A percentile compares a stretch with the other conserved stretches of the same genome.
Conservation (phyloP, 2,888 invertebrate genomes). For the Netelia fuscicornis region DNA sequence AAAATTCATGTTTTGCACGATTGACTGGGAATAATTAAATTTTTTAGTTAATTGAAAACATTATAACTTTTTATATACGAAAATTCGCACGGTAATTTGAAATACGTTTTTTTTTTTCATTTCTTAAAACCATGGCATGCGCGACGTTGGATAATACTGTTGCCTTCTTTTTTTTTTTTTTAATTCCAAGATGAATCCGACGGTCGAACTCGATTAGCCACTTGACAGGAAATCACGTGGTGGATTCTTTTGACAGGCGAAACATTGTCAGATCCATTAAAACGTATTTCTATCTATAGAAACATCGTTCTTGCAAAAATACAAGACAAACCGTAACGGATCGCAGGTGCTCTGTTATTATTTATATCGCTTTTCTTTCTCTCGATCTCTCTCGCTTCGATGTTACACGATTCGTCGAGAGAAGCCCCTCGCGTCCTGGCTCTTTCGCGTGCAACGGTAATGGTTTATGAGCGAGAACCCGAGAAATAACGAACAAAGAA, state of each 20-base stretch:
- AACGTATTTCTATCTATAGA: not conserved
- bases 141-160: not conserved
- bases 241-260: conserved; percentile 37
- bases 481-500: conserved; percentile 14
- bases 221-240: conserved; percentile 36
- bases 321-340: conserved; percentile 43
- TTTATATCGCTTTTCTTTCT: conserved; percentile 17
- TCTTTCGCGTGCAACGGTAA: conserved; percentile 9
- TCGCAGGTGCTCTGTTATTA: conserved; percentile 52
- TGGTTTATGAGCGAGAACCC: conserved; percentile 24
- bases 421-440: not conserved
- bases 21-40: too few relatives aligned
- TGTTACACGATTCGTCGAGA: conserved; percentile 13
- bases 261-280: conserved; percentile 6
- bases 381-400: not conserved
- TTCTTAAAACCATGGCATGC: not conserved
- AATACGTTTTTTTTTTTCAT: not conserved
- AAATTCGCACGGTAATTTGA: too few relatives aligned
- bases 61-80: too few relatives aligned
- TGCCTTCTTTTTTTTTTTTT: not conserved
- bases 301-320: not conserved
- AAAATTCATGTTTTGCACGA: too few relatives aligned
- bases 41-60: too few relatives aligned
- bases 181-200: conserved; percentile 19
- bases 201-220: conserved; percentile 49